phyloP scores from a whole-genome alignment of 2,113 vertebrate species.

The Dolichotis patagonum region DNA sequence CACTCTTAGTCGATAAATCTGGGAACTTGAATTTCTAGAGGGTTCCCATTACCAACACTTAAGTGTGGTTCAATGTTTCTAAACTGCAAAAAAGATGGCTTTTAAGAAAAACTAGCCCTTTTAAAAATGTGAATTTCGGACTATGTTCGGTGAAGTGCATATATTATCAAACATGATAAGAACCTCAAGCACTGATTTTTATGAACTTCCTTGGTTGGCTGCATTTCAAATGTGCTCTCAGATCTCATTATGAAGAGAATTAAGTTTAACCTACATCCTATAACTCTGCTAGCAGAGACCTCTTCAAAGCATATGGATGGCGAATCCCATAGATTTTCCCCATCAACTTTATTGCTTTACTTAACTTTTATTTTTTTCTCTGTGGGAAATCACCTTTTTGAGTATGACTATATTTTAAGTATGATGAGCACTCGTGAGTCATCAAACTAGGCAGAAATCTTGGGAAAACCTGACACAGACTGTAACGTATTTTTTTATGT shows the following conservation, averaged over 20 bases:
- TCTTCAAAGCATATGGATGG: background rate
- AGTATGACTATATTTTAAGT: background rate
- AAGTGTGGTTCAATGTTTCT: background rate
- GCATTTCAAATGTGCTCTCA: background rate
- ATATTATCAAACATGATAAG: background rate
- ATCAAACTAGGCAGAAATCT: background rate
- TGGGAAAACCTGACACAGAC: background rate
- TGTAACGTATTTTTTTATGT: background rate
- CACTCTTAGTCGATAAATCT: too few species aligned
- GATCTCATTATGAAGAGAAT: background rate
- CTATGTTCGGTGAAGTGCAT: background rate
- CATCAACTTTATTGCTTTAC: background rate
- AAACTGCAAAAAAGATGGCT: background rate
- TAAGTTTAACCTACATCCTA: background rate
- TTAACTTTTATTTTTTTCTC: background rate
- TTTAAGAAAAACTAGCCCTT: background rate
- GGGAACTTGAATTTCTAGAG: background rate
- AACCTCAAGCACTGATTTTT: background rate
- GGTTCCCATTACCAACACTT: background rate
- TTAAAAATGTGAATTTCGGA: background rate
- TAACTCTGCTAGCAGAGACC: background rate
- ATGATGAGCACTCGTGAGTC: background rate
- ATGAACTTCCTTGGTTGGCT: background rate
- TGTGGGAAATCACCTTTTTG: background rate
- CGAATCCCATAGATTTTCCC: background rate